Evolutionary conservation across 2,113 vertebrate species (phyloP).

Genomic region (Hydropotes inermis): DNA sequence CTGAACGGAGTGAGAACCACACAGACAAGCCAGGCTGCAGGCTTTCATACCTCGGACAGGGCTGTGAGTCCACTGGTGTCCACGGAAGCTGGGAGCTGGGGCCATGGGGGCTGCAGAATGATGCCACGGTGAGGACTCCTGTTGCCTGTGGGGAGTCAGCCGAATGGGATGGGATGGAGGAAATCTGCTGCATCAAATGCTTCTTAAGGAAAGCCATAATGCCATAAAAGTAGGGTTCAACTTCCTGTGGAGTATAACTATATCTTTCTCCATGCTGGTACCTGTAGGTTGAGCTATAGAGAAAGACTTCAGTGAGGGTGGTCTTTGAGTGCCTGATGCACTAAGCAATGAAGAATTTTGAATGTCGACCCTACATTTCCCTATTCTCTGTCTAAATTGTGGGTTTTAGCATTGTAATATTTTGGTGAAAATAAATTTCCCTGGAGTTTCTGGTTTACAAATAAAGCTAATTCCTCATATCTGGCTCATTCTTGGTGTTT

Average conservation of each 20-base stretch:
- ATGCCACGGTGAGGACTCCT: background rate
- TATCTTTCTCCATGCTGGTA: background rate
- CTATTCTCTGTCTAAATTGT: background rate
- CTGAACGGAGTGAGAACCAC: background rate
- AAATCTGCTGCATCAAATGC: background rate
- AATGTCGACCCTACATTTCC: too few relatives aligned
- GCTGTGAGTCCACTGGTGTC: background rate
- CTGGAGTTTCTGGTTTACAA: background rate
- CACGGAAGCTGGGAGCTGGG: background rate
- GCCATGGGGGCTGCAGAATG: background rate
- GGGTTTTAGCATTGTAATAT: background rate
- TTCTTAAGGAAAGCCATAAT: background rate
- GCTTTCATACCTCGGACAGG: background rate
- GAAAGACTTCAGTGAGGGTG: background rate
- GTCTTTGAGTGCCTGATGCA: too few relatives aligned
- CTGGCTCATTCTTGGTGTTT: background rate
- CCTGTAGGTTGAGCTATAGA: background rate
- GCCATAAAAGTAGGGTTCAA: background rate
- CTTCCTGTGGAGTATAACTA: background rate
- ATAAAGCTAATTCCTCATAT: background rate
- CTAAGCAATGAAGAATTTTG: too few relatives aligned
- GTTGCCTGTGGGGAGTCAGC: background rate
- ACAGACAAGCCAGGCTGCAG: background rate
- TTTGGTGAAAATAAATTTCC: background rate
- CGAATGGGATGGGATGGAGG: background rate